Percentiles rank a stretch among this genome's conserved stretches.
phyloP scores from a whole-genome alignment of 2,797 vertebrate genomes.

The Crocodylus rhombifer region DNA sequence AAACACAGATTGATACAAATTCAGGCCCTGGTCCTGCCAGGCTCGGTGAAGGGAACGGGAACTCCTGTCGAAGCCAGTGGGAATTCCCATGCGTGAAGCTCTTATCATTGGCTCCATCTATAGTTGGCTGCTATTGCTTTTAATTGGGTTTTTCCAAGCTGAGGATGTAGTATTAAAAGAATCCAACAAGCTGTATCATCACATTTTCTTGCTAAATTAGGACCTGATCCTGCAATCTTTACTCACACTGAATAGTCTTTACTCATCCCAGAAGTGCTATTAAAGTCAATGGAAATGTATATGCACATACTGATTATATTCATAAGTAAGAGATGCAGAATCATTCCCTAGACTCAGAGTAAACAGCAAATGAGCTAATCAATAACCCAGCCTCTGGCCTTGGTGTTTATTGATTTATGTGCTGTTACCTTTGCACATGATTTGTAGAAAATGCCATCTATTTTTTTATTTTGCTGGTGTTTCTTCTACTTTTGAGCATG shows the following conservation, averaged over 20 bases:
- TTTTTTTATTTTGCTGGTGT: background rate
- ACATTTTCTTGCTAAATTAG: background rate
- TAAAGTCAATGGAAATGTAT: background rate
- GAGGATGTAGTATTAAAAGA: conserved; percentile 1
- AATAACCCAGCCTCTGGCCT: conserved; percentile 58
- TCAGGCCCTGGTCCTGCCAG: background rate
- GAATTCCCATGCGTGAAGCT: conserved; percentile 37
- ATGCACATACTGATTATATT: background rate
- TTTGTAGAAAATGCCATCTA: background rate
- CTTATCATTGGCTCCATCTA: background rate
- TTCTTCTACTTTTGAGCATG: background rate
- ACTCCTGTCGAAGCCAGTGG: background rate
- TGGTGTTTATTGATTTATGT: conserved; percentile 49
- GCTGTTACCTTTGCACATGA: conserved; percentile 56
- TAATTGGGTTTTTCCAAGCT: conserved; percentile 16
- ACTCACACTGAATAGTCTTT: background rate
- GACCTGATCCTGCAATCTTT: background rate
- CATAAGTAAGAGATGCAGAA: conserved; percentile 37
- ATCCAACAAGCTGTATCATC: background rate
- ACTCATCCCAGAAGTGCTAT: background rate
- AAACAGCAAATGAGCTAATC: conserved; percentile 56
- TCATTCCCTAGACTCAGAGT: conserved; percentile 25
- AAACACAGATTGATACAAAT: background rate
- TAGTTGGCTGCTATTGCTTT: background rate
- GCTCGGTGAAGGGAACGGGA: background rate